Base-by-base conservation (phyloP, 2,797 vertebrate species). In the Neosilurus mollespiculum region DNA sequence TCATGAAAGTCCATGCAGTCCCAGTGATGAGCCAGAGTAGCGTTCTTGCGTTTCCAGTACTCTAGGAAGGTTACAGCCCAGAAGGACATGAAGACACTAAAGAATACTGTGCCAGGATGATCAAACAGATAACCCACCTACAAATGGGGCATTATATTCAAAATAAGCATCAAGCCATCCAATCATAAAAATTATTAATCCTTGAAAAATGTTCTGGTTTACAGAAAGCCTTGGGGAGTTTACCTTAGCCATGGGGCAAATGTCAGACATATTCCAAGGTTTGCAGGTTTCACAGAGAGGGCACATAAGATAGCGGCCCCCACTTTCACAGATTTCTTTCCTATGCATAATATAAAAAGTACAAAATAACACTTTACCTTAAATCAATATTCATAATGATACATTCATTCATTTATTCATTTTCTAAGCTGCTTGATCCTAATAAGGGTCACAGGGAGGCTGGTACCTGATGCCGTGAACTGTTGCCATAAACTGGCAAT, bases 21-120 rank as follows among this genome's bases (percentile, higher is more conserved):
- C 95, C 94, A 95, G 89, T 95, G 94, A 87, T 95, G 94, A 43
- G 94, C 93, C 87, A 95, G 85, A 0, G 93, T 95, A 65, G 93
- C 93, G 70, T 95, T 95, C 87, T 95, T 96, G 73, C 92, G 80
- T 84, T 95, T 96, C 95, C 94, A 95, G 90, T 93, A 95, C 88
- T 96, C 95, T 87, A 96, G 84, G 88, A 96, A 97, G n/a, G 93
- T 93, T 56, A 94, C 91, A 0, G 95, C 93, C 96, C 95, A 95
- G 87, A 96, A 95, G 65, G 95, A 96, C 94, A 95, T 94, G 90
- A 96, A 96, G 62, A 95, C 91, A 78, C 95, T 95, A 91, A 96
- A 95, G 93, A 96, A 92, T 24, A 95, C 94, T 0, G 94, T 95
- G 4, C 95, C 94, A 0, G 93, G 93, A 82, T 96, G 94, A 86